Evolutionary conservation across 2,888 invertebrate genomes (phyloP), one percentile per base, ranked within the genome.

Genomic region (Orgyia antiqua): DNA sequence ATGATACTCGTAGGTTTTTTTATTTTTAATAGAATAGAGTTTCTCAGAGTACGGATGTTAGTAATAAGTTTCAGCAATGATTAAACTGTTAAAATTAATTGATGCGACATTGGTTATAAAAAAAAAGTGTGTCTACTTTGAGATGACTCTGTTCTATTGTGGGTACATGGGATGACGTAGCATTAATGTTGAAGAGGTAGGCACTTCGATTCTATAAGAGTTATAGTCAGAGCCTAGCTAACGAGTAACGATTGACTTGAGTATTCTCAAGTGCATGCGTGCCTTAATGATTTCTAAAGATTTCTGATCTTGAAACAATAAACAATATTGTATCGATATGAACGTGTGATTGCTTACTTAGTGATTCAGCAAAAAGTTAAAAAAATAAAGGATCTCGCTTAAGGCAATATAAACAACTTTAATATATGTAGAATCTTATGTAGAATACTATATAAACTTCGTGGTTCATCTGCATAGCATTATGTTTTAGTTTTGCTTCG

Each of bases 201-300:
- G 79, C 80, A 76, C 82, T 83, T 76, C 63, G 69, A 72, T 74
- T 80, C 78, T 80, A 76, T 74, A 69, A 64, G 68, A 69, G 70
- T 72, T 71, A 68, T 61, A 68, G 62, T 51, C 62, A 50, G 52
- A 55, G 55, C 51, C 64, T 61, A 63, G 62, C 76, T 83, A 83
- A 83, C 79, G 80, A 83, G 77, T 72, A 59, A 68, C 71, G 72
- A 76, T 75, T 74, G 77, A 77, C 66, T 74, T 54, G 53, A 73
- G 73, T 65, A 66, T 71, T 66, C 66, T 69, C 60, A 66, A 66
- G 61, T 65, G 61, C 52, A 68, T 63, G 66, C 56, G 53, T 54
- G 44, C 58, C 53, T 55, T 62, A 61, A 59, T 65, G 61, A 66
- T 63, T 58, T 50, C 56, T 57, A 63, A 63, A 58, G 54, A 58